These are phyloP conservation scores for Hecatera dysodea DNA, from an alignment of 2,888 invertebrate species.

Conservation along the genomic window DNA sequence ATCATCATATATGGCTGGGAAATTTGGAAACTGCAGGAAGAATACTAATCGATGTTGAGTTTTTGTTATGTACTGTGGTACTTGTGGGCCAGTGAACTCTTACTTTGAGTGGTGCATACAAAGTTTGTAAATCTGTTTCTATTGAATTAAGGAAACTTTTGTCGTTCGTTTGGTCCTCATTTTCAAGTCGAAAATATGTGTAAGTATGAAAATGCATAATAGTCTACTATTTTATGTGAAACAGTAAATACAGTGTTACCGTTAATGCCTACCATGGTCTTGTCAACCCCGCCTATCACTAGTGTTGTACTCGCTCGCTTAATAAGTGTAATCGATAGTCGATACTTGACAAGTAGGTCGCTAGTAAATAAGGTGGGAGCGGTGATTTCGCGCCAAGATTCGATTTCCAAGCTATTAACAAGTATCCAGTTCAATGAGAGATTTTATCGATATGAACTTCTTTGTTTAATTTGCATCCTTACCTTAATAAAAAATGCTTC, in stretches of 20 bases:
- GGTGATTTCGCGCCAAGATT: constrained; percentile 63
- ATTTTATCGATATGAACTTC: constrained; percentile 44
- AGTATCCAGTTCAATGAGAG: constrained; percentile 52
- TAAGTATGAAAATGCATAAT: neutral
- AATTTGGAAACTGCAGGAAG: constrained; percentile 37
- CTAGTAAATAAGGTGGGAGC: constrained; percentile 64
- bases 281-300: constrained; percentile 72
- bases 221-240: constrained; percentile 17
- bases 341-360: constrained; percentile 76
- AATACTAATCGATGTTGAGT: constrained; percentile 41
- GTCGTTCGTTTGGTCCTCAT: too few relatives aligned
- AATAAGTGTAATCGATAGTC: constrained; percentile 78
- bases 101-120: neutral
- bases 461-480: constrained; percentile 48
- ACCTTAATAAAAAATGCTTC: neutral
- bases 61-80: constrained; percentile 13
- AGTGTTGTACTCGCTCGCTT: constrained; percentile 71
- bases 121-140: neutral
- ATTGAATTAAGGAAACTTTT: too few relatives aligned
- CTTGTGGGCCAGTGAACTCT: constrained; percentile 11
- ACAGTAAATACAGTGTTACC: constrained; percentile 57
- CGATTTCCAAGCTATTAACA: constrained; percentile 59
- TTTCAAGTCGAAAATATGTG: neutral
- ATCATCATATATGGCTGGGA: constrained; percentile 7
- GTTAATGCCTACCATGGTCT: constrained; percentile 70